phyloP scores from a whole-genome alignment of 2,888 invertebrate genomes.

The Leucophora obtusa region DNA sequence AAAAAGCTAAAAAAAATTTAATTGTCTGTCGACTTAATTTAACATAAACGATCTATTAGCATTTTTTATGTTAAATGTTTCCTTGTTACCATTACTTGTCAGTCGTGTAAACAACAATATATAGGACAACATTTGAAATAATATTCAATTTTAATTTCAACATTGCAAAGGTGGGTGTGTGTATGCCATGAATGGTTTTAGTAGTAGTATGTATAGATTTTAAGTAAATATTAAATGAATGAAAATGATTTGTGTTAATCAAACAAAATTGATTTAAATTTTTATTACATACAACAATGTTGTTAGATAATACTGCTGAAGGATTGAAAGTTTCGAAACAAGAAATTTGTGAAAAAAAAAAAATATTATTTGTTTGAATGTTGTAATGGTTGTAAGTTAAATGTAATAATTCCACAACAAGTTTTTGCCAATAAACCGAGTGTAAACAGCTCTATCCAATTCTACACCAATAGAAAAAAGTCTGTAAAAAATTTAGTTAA shows the following conservation, averaged over 20 bases:
- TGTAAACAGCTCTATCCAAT: too few relatives aligned
- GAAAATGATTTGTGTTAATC: neutral
- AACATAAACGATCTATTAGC: conserved; percentile 48
- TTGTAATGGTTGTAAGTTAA: too few relatives aligned
- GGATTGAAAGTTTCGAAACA: too few relatives aligned
- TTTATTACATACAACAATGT: neutral
- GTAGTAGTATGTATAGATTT: neutral
- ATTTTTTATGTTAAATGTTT: conserved; percentile 42
- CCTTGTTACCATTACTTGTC: conserved; percentile 38
- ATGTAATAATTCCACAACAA: too few relatives aligned
- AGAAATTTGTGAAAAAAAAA: too few relatives aligned
- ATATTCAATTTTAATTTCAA: neutral
- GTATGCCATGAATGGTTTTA: neutral
- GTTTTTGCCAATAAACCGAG: too few relatives aligned
- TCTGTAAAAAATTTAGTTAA: too few relatives aligned
- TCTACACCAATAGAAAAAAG: too few relatives aligned
- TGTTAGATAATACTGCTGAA: too few relatives aligned
- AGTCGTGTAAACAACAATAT: neutral
- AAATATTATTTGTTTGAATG: too few relatives aligned
- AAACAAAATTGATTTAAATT: neutral
- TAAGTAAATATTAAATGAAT: neutral
- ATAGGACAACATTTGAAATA: conserved; percentile 29
- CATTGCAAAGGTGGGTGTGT: conserved; percentile 13
- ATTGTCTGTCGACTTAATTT: conserved; percentile 48
- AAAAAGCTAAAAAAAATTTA: conserved; percentile 11